phyloP scores from a whole-genome alignment of 2,797 vertebrate species.

The Hoplostethus atlanticus region DNA sequence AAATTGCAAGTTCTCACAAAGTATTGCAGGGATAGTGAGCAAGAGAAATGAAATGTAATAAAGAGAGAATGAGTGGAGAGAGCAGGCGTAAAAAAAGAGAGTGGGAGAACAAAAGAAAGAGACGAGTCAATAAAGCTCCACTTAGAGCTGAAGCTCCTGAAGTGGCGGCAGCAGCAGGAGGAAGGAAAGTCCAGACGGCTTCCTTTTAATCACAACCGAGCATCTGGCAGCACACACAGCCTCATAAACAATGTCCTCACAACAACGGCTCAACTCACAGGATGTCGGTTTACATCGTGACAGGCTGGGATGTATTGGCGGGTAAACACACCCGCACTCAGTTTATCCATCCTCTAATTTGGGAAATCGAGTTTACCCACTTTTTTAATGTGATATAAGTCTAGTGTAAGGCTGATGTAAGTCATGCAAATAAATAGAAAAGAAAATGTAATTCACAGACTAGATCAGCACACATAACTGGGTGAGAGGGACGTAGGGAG shows the following conservation, averaged over 20 bases:
- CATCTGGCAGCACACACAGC: slow-evolving; percentile 70
- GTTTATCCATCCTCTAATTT: slow-evolving; percentile 34
- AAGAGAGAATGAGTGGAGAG: slow-evolving; percentile 31
- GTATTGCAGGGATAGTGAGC: not conserved
- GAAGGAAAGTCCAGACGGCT: slow-evolving; percentile 67
- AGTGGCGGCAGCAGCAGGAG: slow-evolving; percentile 61
- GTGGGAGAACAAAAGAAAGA: slow-evolving; percentile 55
- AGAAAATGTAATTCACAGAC: too few species aligned
- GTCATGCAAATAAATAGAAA: too few species aligned
- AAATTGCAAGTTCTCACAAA: slow-evolving; percentile 6
- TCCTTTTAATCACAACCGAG: slow-evolving; percentile 74
- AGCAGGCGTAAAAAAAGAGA: slow-evolving; percentile 4
- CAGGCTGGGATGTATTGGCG: slow-evolving; percentile 36
- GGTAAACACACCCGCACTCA: slow-evolving; percentile 44
- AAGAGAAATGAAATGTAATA: slow-evolving; percentile 26
- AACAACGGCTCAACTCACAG: slow-evolving; percentile 64
- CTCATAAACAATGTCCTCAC: slow-evolving; percentile 62
- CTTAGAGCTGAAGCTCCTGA: slow-evolving; percentile 57
- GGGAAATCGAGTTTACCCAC: slow-evolving; percentile 15
- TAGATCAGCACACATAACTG: too few species aligned
- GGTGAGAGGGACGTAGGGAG: not conserved
- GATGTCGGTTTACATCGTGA: slow-evolving; percentile 62
- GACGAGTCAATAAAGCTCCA: slow-evolving; percentile 57
- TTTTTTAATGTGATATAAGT: slow-evolving; percentile 9
- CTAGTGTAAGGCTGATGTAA: too few species aligned